Conservation (phyloP, 2,888 invertebrate genomes). For the Drosophila maculinotata region DNA sequence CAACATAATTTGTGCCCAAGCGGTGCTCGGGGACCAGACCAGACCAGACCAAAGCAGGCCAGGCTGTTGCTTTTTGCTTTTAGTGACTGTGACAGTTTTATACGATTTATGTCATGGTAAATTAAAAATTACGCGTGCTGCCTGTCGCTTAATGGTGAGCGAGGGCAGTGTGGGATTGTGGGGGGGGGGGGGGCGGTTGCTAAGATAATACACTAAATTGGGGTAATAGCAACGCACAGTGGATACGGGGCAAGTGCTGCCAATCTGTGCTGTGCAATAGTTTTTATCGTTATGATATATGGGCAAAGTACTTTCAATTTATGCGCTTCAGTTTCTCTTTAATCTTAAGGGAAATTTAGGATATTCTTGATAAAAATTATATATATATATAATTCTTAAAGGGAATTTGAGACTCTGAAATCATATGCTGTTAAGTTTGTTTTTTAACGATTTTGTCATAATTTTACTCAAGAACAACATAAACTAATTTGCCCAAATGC, state of each 20-base stretch:
- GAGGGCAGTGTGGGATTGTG: background rate
- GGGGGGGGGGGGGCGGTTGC: conserved; percentile 21
- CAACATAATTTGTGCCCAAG: conserved; percentile 69
- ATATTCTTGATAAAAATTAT: too few species aligned
- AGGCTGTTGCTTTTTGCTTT: conserved; percentile 76
- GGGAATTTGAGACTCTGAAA: too few species aligned
- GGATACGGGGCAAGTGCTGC: conserved; percentile 10
- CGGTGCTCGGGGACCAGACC: conserved; percentile 20
- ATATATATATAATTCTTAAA: too few species aligned
- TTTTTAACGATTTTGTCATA: too few species aligned
- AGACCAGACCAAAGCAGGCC: conserved; percentile 9
- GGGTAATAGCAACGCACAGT: conserved; percentile 32
- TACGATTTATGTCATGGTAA: conserved; percentile 80
- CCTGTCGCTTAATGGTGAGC: conserved; percentile 35
- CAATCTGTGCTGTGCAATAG: conserved; percentile 47
- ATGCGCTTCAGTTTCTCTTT: conserved; percentile 1
- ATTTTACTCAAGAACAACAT: too few species aligned
- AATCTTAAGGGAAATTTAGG: background rate
- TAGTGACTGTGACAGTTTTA: conserved; percentile 80
- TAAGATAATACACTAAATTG: conserved; percentile 39
- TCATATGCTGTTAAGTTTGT: too few species aligned
- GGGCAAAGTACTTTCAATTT: conserved; percentile 9
- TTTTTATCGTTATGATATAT: conserved; percentile 41
- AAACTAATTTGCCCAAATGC: background rate
- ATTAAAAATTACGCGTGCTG: conserved; percentile 76